Evolutionary conservation across 2,888 invertebrate species (phyloP).

Genomic region (Perithous albicinctus): DNA sequence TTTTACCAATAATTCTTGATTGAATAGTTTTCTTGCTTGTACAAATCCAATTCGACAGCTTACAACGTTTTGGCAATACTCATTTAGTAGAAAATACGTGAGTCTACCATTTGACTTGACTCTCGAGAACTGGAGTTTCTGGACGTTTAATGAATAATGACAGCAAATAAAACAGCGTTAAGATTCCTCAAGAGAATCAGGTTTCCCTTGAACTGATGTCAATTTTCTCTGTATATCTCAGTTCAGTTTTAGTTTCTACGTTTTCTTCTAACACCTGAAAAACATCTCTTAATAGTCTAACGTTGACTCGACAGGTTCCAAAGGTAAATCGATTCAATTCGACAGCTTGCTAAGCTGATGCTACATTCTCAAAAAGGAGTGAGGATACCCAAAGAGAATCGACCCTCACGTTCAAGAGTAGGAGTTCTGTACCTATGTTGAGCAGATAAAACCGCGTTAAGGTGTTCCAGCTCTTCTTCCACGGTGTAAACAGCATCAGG

Average conservation of each 20-base stretch:
- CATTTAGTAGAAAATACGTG: too few species aligned
- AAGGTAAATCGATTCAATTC: constrained; percentile 23
- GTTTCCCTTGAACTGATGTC: not conserved
- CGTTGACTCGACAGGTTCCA: constrained; percentile 16
- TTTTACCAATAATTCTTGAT: too few species aligned
- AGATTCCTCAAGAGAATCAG: too few species aligned
- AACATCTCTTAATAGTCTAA: constrained; percentile 1
- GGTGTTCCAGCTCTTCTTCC: constrained; percentile 52
- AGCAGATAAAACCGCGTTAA: constrained; percentile 58
- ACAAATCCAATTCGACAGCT: too few species aligned
- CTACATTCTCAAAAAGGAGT: constrained; percentile 35
- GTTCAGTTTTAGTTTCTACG: constrained; percentile 10
- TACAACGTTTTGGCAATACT: too few species aligned
- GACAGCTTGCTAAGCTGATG: constrained; percentile 35
- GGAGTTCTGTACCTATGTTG: constrained; percentile 21
- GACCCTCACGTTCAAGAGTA: constrained; percentile 16
- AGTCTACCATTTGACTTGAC: too few species aligned
- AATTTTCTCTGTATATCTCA: not conserved
- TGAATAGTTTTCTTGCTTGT: too few species aligned
- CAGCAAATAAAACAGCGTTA: too few species aligned
- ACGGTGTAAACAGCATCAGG: constrained; percentile 46
- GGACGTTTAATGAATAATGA: too few species aligned
- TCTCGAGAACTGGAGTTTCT: too few species aligned
- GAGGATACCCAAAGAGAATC: constrained; percentile 17
- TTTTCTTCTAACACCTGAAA: constrained; percentile 55